These are phyloP conservation scores for Zootermopsis nevadensis DNA, from an alignment of 2,888 invertebrate genomes.

Conservation along the genomic window DNA sequence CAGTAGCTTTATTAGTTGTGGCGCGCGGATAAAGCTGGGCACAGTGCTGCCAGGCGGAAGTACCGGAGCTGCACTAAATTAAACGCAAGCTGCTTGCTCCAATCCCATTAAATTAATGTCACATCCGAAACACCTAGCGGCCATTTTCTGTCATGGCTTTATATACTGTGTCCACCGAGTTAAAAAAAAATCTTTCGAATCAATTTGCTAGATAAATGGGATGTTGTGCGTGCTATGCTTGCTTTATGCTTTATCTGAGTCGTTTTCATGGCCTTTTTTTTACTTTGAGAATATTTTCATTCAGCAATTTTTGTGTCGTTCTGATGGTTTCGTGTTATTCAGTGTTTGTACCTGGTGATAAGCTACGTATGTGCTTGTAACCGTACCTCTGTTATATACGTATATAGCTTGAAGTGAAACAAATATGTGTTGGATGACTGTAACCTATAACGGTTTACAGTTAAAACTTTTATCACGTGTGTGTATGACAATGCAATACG, in stretches of 20 bases:
- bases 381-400: neutral
- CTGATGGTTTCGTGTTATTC: neutral
- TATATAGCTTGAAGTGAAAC: neutral
- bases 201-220: conserved; percentile 32
- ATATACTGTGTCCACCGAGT: conserved; percentile 14
- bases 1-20: neutral
- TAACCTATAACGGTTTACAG: neutral
- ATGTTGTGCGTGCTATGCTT: neutral
- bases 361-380: neutral
- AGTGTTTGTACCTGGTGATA: neutral
- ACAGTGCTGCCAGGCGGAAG: conserved; percentile 28
- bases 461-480: neutral
- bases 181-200: conserved; percentile 19
- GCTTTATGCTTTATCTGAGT: conserved; percentile 10
- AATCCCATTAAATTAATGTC: conserved; percentile 43
- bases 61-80: conserved; percentile 16
- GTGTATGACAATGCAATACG: neutral
- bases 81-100: conserved; percentile 18
- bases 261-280: neutral
- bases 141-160: conserved; percentile 39
- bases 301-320: neutral
- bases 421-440: neutral
- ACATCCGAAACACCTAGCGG: conserved; percentile 41
- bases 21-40: neutral
- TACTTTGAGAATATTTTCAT: neutral